Evolutionary conservation across 2,888 invertebrate species (phyloP).

Genomic region (Hymenopus coronatus): DNA sequence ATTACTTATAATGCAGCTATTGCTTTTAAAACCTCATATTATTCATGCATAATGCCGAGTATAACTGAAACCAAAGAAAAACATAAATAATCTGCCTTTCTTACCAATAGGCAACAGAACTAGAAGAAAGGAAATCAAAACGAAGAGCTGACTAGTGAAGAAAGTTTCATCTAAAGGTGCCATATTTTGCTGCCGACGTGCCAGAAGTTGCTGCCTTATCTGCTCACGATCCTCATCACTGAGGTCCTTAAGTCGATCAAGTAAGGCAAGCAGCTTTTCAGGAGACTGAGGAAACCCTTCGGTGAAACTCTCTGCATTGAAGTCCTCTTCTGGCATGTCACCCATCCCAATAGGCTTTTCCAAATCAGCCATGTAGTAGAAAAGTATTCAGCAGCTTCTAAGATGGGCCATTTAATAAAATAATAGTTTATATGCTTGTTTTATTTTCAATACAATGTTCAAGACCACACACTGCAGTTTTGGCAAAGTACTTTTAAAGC

Average conservation of each 20-base stretch:
- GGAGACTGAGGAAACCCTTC: slow-evolving; percentile 51
- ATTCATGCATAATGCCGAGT: background rate
- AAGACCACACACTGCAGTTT: too few relatives aligned
- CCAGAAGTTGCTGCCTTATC: slow-evolving; percentile 45
- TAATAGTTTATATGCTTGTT: background rate
- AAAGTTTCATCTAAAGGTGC: background rate
- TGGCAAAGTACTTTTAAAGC: too few relatives aligned
- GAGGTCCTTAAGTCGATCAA: slow-evolving; percentile 56
- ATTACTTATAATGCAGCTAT: too few relatives aligned
- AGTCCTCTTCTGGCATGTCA: background rate
- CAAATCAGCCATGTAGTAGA: background rate
- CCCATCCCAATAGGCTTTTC: background rate
- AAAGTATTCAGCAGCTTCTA: background rate
- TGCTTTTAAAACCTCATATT: too few relatives aligned
- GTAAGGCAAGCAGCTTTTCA: slow-evolving; percentile 56
- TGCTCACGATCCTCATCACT: slow-evolving; percentile 62
- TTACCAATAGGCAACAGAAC: slow-evolving; percentile 29
- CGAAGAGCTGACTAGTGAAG: slow-evolving; percentile 20
- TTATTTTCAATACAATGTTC: too few relatives aligned
- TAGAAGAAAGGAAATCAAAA: slow-evolving; percentile 14
- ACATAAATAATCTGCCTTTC: background rate
- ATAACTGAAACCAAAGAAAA: background rate
- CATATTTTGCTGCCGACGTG: background rate
- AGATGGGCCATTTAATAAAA: background rate
- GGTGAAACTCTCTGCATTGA: slow-evolving; percentile 30